Evolutionary conservation across 2,888 invertebrate genomes (phyloP).

Genomic region (Osmoderma eremita): DNA sequence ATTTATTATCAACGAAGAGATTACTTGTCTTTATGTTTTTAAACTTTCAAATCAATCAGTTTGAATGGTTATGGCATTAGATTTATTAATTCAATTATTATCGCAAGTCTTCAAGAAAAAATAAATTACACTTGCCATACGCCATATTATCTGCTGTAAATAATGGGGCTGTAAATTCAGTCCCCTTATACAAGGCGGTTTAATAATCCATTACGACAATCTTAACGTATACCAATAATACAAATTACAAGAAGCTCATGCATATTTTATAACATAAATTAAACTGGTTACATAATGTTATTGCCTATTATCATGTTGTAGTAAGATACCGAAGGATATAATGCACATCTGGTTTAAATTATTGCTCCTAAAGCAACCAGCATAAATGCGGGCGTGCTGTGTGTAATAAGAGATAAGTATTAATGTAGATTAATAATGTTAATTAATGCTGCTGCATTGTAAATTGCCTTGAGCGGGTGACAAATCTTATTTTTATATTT

Average conservation of each 20-base stretch:
- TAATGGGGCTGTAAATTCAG: background rate
- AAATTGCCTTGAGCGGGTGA: background rate
- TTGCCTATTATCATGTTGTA: conserved; percentile 37
- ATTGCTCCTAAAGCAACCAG: conserved; percentile 31
- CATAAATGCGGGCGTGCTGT: background rate
- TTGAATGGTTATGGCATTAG: too few species aligned
- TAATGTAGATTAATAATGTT: conserved; percentile 40
- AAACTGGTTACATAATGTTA: conserved; percentile 24
- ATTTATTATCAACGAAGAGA: too few species aligned
- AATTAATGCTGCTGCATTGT: conserved; percentile 24
- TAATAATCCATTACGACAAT: background rate
- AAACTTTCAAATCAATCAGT: too few species aligned
- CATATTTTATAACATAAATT: conserved; percentile 29
- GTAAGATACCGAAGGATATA: conserved; percentile 36
- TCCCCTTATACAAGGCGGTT: background rate
- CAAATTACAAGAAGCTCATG: conserved; percentile 28
- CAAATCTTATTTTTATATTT: too few species aligned
- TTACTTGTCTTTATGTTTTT: too few species aligned
- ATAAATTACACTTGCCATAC: too few species aligned
- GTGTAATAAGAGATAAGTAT: conserved; percentile 34
- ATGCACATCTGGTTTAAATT: conserved; percentile 40
- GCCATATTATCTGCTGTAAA: too few species aligned
- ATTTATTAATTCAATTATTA: too few species aligned
- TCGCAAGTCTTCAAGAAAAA: too few species aligned
- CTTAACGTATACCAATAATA: conserved; percentile 16